Base-by-base conservation (phyloP, 2,113 vertebrate genomes). In the Istiophorus platypterus region DNA sequence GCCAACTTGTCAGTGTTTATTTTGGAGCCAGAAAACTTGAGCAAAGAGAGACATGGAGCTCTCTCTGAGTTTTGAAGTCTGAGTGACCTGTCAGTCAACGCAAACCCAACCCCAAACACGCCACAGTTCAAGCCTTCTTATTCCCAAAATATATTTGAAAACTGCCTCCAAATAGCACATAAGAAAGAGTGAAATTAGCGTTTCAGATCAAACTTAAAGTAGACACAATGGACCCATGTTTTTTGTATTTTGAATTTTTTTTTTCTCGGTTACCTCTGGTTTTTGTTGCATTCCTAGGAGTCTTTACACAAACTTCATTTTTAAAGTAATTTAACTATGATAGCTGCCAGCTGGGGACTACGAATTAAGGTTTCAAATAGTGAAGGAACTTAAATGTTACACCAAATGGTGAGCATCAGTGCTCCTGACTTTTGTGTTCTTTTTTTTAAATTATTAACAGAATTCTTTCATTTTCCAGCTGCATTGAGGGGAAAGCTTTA, bases 1-100 rank as follows among this genome's bases (percentile, higher is more conserved):
- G 65, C 49, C 31, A 31, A n/a, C 54, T 64, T 52, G 57, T 45
- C 64, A 45, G 47, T 74, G 58, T 78, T 82, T 70, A 65, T 72
- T 67, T 69, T 63, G 26, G 63, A 58, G 64, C 15, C 41, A 54
- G 57, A 22, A 59, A 81, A 69, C 65, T 67, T 13, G 17, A 49
- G 49, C 41, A 58, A 45, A 58, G 62, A 57, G 42, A 47, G 68
- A 63, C 7, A 22, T 37, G 24, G 64, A 42, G 27, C 18, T 12
- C 47, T 62, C n/a, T 56, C 18, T 67, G 3, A 47, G 31, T 67
- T 67, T 27, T 61, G 26, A 72, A 61, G 57, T 72, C 29, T 7
- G n/a, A 41, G 24, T 61, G 52, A 65, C 24, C 64, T 37, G 64
- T 82, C 84, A 82, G 42, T 78, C 64, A 70, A 41, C 51, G 49